Evolutionary conservation across 2,888 invertebrate species (phyloP), one percentile per base, ranked within the genome.

Genomic region (Conchocele bisecta): DNA sequence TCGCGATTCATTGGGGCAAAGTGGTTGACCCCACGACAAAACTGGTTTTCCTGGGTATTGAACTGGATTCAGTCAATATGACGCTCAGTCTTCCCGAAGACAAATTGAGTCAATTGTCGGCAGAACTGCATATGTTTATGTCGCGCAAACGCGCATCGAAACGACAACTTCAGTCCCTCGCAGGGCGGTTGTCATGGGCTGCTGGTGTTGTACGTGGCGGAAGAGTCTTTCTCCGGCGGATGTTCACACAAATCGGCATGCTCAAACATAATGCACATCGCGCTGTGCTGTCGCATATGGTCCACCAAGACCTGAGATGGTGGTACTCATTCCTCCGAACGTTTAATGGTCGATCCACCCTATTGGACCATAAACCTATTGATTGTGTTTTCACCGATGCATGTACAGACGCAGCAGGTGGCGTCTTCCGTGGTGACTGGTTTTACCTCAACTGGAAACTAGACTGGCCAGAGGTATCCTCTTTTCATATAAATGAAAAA

Each of bases 161-260:
- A 41, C 39, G 51, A 15, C 68, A 68, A 33, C 54, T 67, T 3
- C 59, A 67, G 46, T 51, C 53, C 13, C 41, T 67, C 17, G 54
- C 50, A 37, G 67, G 67, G 24, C 53, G 56, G 41, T 41, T 68
- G 20, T 46, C 44, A 13, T 63, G 68, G 61, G 68, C 68, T 33
- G 61, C 68, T 31, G 54, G 58, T 54, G 67, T 67, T 17, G 54
- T 67, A 22, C 29, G 24, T 13, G 67, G 53, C 46, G 67, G 59
- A 46, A n/a, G n/a, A n/a, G n/a, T n/a, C n/a, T n/a, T n/a, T n/a
- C 67, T 58, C 44, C 67, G 59, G 26, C 51, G 67, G 24, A 42
- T 67, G 22, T 50, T 67, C 57, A 50, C 58, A 28, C 33, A 44
- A 9, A 35, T 66, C 33, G 22, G 56, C 29, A 20, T 46, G 17